Percentiles rank a stretch among this genome's conserved stretches.
Evolutionary conservation across 2,113 vertebrate species (phyloP).

Genomic region (Heteronetta atricapilla): DNA sequence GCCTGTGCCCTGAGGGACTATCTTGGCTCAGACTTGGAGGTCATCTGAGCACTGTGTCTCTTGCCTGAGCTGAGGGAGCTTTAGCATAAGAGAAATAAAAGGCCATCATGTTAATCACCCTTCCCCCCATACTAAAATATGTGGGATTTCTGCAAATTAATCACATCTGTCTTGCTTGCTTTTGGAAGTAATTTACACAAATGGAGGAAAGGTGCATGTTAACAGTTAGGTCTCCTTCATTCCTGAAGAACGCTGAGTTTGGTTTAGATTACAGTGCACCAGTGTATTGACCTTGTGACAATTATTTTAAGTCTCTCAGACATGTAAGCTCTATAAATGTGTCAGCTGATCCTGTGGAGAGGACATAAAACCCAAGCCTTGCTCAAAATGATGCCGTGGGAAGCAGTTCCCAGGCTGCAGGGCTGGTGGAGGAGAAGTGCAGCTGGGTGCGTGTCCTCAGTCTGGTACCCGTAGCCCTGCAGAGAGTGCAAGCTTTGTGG

Average conservation of each 20-base stretch:
- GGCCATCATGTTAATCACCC: background rate
- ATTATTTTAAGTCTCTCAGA: conserved; percentile 12
- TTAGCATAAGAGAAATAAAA: background rate
- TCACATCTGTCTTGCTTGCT: background rate
- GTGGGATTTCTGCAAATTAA: background rate
- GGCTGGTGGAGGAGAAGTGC: background rate
- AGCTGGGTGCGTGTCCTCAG: background rate
- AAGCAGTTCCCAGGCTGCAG: fast-evolving
- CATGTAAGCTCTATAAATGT: background rate
- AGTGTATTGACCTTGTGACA: background rate
- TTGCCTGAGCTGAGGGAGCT: background rate
- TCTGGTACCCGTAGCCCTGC: background rate
- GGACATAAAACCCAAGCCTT: background rate
- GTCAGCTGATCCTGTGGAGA: background rate
- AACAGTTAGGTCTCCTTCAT: background rate
- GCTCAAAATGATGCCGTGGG: background rate
- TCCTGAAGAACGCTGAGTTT: background rate
- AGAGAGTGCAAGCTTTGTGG: background rate
- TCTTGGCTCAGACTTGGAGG: background rate
- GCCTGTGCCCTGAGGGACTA: background rate
- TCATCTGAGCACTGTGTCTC: background rate
- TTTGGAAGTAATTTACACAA: background rate
- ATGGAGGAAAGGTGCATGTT: background rate
- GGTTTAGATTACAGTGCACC: conserved; percentile 20
- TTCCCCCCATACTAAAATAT: background rate